Evolutionary conservation across 1,140 invertebrate species (phyloP), one percentile per base, ranked within the genome.

Genomic region (Drosophila paulistorum): DNA sequence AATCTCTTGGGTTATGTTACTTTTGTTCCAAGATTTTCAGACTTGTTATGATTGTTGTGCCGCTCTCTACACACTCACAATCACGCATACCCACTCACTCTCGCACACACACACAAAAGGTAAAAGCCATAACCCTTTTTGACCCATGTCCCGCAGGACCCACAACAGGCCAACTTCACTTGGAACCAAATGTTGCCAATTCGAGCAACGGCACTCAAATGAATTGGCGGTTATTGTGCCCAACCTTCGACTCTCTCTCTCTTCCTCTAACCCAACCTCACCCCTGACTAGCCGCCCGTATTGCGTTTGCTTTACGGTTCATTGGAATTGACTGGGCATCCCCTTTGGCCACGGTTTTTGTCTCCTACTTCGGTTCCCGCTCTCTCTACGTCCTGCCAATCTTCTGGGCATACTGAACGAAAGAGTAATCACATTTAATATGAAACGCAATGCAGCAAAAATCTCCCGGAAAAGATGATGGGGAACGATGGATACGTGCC

Each of bases 391-490:
- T 64, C 30, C 63, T 83, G 83, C 84, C 83, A 89, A 89, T 87
- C 84, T 84, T 89, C 71, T 86, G 83, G 74, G 83, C 71, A 89
- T 87, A 89, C 45, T 45, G 62, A 84, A 65, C 80, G 73, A 82
- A 77, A 55, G 73, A 87, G 84, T 87, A 87, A 87, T 87, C 84
- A 87, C 84, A 87, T 87, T 87, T 89, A 87, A 87, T 89, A 87
- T 87, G 84, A 87, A 87, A 87, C 84, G 84, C 83, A 87, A 70
- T 87, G 83, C 83, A 87, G 80, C 83, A 89, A 83, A 82, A 79
- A 77, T 70, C 60, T 59, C 14, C 57, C 63, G 69, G 74, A 68
- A 77, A 77, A 77, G 74, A 77, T 77, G 63, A 58, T 74, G 75
- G 23, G 71, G 55, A 58, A 71, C 64, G 68, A 71, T 51, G 39